Conservation (phyloP, 1,140 invertebrate genomes). For the Pseudomyrmex concolor region DNA sequence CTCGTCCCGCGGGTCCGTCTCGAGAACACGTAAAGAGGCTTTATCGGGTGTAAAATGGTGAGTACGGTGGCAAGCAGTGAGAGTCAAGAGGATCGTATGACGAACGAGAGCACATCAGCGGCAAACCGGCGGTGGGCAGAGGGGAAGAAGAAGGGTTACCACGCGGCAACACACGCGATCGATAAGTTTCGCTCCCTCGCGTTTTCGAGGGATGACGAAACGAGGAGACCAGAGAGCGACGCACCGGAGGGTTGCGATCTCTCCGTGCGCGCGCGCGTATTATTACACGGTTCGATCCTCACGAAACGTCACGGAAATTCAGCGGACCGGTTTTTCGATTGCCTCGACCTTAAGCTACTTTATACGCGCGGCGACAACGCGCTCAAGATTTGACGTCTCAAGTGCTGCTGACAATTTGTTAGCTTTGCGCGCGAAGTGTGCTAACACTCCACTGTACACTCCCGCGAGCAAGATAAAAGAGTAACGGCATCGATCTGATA, state of each 20-base stretch:
- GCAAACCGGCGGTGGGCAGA: not conserved
- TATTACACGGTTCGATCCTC: constrained; percentile 7
- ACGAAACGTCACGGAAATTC: constrained; percentile 47
- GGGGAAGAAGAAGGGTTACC: constrained; percentile 56
- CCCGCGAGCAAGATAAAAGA: constrained; percentile 11
- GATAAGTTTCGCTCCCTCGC: constrained; percentile 58
- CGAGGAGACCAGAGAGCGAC: not conserved
- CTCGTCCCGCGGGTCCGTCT: constrained; percentile 35
- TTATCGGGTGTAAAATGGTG: constrained; percentile 75
- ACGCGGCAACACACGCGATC: constrained; percentile 62
- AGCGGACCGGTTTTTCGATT: constrained; percentile 54
- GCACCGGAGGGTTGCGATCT: too few relatives aligned
- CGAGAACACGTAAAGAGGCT: constrained; percentile 67
- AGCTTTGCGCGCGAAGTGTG: constrained; percentile 26
- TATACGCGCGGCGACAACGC: constrained; percentile 30
- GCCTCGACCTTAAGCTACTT: constrained; percentile 48
- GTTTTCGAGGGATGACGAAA: constrained; percentile 10
- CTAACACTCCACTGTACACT: not conserved
- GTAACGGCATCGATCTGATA: constrained; percentile 16
- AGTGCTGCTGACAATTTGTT: constrained; percentile 53
- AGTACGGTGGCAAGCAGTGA: constrained; percentile 41
- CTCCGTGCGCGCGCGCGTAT: not conserved
- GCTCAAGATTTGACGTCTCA: constrained; percentile 42
- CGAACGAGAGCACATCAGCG: constrained; percentile 58
- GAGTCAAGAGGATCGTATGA: constrained; percentile 61